A percentile compares a stretch with the other conserved stretches of the same genome.
Conservation (phyloP, 2,888 invertebrate species). For the Sarcophaga rosellei region DNA sequence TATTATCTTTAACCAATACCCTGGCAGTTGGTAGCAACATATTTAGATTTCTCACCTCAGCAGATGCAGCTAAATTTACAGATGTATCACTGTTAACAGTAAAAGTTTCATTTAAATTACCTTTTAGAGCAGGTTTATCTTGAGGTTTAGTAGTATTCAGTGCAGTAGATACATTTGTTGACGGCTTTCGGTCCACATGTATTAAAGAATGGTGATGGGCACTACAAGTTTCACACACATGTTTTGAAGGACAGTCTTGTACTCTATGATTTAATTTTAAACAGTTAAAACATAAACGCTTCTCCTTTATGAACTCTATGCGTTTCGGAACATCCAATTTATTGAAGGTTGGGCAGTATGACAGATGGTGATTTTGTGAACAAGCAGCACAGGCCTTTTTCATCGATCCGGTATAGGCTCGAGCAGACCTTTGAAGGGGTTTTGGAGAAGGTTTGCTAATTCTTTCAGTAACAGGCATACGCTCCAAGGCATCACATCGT, state of each 20-base stretch:
- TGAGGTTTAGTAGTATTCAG: background rate
- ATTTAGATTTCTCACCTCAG: conserved; percentile 27
- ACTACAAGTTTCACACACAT: conserved; percentile 28
- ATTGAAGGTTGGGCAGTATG: conserved; percentile 28
- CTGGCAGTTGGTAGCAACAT: conserved; percentile 36
- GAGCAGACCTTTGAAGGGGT: background rate
- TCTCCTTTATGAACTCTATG: too few relatives aligned
- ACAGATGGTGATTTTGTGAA: conserved; percentile 24
- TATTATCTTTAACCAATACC: conserved; percentile 38
- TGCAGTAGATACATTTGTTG: background rate
- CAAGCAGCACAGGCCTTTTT: conserved; percentile 21
- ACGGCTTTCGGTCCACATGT: conserved; percentile 29
- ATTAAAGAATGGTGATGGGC: conserved; percentile 30
- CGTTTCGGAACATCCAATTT: too few relatives aligned
- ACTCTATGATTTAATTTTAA: conserved; percentile 41
- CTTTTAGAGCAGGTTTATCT: conserved; percentile 9
- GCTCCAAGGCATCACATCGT: conserved; percentile 44
- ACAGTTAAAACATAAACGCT: conserved; percentile 44
- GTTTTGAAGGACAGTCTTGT: conserved; percentile 24
- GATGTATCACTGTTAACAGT: background rate
- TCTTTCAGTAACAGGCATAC: background rate
- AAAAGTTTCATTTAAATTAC: conserved; percentile 14
- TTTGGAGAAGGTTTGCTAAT: background rate
- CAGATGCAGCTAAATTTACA: conserved; percentile 7
- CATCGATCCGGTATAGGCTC: conserved; percentile 19